phyloP scores from a whole-genome alignment of 1,140 invertebrate genomes.

The Riptortus pedestris region DNA sequence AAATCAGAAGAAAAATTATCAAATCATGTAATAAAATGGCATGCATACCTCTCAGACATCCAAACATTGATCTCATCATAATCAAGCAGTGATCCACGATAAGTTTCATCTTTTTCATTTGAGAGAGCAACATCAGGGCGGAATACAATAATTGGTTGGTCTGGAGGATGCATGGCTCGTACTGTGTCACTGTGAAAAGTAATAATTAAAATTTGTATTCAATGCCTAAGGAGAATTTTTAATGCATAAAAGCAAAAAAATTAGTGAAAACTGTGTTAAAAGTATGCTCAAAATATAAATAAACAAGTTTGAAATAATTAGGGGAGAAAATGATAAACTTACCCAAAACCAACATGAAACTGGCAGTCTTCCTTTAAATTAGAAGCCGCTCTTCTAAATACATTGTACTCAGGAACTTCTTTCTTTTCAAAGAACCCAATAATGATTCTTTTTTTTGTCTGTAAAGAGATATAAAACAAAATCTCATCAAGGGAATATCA shows the following conservation, averaged over 20 bases:
- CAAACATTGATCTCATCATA: conserved; percentile 63
- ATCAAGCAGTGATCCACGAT: conserved; percentile 53
- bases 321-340: conserved; percentile 39
- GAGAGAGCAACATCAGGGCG: conserved; percentile 65
- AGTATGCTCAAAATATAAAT: not conserved
- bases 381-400: conserved; percentile 69
- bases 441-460: conserved; percentile 76
- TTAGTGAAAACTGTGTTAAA: too few species aligned
- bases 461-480: conserved; percentile 30
- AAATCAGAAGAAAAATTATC: too few species aligned
- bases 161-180: conserved; percentile 70
- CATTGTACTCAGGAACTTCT: conserved; percentile 66
- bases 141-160: conserved; percentile 66
- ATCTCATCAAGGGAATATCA: not conserved
- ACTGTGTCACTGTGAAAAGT: conserved; percentile 42
- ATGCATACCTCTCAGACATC: conserved; percentile 62
- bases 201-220: conserved; percentile 2
- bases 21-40: too few species aligned
- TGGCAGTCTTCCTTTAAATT: conserved; percentile 92
- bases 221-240: not conserved
- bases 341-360: conserved; percentile 89
- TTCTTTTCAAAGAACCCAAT: conserved; percentile 86
- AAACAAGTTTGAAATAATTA: not conserved
- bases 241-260: too few species aligned
- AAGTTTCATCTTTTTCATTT: conserved; percentile 72